Evolutionary conservation across 2,113 vertebrate species (phyloP).

Genomic region (Gadus macrocephalus): DNA sequence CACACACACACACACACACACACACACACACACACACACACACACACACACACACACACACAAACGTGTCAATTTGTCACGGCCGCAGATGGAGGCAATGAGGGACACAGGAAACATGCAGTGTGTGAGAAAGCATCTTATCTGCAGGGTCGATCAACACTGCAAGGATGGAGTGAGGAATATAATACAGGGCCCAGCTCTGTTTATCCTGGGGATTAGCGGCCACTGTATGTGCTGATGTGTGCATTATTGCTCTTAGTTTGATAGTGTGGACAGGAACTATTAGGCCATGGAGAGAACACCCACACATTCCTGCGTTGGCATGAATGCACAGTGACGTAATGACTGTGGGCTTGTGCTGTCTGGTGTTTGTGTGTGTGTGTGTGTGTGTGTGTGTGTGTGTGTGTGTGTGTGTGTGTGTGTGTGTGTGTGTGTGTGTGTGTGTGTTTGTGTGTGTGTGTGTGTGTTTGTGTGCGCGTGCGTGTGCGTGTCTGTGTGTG

Average conservation of each 20-base stretch:
- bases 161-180: constrained; percentile 21
- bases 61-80: too few species aligned
- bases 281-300: neutral
- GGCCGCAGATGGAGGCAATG: constrained; percentile 12
- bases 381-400: too few species aligned
- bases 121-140: constrained; percentile 54
- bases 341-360: too few species aligned
- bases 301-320: neutral
- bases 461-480: too few species aligned
- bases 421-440: too few species aligned
- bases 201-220: constrained; percentile 41
- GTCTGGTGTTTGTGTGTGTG: too few species aligned
- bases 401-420: too few species aligned
- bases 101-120: constrained; percentile 30
- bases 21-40: neutral
- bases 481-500: too few species aligned
- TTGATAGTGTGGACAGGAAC: constrained; percentile 15
- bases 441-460: too few species aligned
- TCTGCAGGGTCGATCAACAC: constrained; percentile 32
- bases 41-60: neutral
- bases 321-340: too few species aligned
- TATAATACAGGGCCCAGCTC: constrained; percentile 24
- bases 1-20: neutral
- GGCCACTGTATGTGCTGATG: constrained; percentile 21
- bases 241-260: constrained; percentile 19